phyloP scores from a whole-genome alignment of 1,140 invertebrate genomes.

The Eriocheir sinensis region DNA sequence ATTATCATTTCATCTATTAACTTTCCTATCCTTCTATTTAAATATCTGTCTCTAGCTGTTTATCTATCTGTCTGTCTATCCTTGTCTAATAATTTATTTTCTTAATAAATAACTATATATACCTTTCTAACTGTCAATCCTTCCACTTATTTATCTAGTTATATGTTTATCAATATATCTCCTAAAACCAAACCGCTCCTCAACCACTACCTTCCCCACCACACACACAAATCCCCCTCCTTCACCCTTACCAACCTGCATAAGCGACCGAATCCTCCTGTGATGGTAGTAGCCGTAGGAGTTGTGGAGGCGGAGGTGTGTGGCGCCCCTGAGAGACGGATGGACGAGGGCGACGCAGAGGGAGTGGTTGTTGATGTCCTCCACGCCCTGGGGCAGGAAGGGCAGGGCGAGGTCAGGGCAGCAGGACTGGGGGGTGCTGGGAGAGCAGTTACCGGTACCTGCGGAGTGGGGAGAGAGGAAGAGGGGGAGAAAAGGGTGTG shows the following conservation, averaged over 20 bases:
- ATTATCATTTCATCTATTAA: no score
- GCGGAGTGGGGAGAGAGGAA: not conserved
- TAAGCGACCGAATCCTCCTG: not conserved
- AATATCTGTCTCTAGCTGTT: no score
- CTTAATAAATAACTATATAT: no score
- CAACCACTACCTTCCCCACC: no score
- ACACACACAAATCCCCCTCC: no score
- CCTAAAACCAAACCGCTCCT: no score
- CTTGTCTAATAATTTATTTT: no score
- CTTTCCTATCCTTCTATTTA: no score
- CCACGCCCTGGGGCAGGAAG: not conserved
- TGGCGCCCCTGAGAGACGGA: not conserved
- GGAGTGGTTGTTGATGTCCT: constrained; percentile 34
- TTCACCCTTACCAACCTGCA: not conserved
- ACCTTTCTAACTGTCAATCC: no score
- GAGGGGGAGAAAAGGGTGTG: not conserved
- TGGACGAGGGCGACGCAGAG: not conserved
- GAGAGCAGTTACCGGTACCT: not conserved
- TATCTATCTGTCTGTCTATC: no score
- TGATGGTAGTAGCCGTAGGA: constrained; percentile 33
- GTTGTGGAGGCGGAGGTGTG: constrained; percentile 34
- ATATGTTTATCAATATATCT: no score
- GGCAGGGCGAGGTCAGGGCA: not conserved
- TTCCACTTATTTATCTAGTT: no score
- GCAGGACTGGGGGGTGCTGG: not conserved